Conservation (phyloP, 2,888 invertebrate species). For the Eustalomyia histrio region DNA sequence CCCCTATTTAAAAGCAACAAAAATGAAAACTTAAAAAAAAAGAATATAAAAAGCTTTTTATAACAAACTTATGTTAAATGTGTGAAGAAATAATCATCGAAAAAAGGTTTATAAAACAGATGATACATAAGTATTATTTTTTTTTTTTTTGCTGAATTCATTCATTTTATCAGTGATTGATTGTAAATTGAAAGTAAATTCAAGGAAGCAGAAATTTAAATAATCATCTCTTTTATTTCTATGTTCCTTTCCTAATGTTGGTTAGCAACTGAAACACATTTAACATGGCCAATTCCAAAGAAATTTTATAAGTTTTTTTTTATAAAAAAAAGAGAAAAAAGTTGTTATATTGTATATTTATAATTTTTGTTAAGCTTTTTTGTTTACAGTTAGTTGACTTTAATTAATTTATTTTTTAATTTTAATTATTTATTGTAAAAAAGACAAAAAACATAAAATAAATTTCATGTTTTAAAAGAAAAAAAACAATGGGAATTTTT, state of each 20-base stretch:
- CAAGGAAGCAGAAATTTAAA: constrained; percentile 21
- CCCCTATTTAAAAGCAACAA: background rate
- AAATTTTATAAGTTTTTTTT: constrained; percentile 55
- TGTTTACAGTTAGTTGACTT: constrained; percentile 52
- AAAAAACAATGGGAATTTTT: background rate
- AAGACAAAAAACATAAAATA: constrained; percentile 43
- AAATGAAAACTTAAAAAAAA: constrained; percentile 29
- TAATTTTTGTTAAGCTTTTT: constrained; percentile 9
- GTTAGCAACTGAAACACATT: constrained; percentile 22
- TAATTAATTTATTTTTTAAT: constrained; percentile 61
- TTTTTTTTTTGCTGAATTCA: background rate
- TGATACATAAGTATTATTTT: background rate
- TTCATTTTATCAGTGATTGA: constrained; percentile 26
- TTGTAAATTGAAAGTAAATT: background rate
- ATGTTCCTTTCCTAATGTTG: background rate
- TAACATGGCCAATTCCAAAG: constrained; percentile 49
- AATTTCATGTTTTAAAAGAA: constrained; percentile 30
- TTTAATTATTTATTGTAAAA: constrained; percentile 62
- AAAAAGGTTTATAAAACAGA: constrained; percentile 9
- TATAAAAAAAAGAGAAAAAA: constrained; percentile 27
- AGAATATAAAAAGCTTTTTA: constrained; percentile 16
- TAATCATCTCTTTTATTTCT: background rate
- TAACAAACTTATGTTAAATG: constrained; percentile 6
- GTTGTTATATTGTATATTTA: constrained; percentile 28
- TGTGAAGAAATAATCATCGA: background rate